These are phyloP conservation scores for Pseudanteris insignis DNA, from an alignment of 2,888 invertebrate species.

Conservation along the genomic window DNA sequence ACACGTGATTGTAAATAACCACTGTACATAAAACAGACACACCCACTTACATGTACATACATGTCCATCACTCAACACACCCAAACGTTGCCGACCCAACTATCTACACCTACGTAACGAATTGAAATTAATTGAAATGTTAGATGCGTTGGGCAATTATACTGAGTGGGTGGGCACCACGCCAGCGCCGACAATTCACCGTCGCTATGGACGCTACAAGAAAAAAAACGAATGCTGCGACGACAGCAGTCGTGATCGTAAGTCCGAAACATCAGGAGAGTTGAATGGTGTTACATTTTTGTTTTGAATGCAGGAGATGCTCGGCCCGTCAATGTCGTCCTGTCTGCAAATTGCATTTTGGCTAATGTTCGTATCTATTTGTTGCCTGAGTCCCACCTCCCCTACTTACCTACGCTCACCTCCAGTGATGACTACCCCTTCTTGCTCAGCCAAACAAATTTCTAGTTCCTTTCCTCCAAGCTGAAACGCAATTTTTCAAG, in stretches of 20 bases:
- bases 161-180: constrained; percentile 61
- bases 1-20: neutral
- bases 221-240: constrained; percentile 67
- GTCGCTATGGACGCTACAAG: constrained; percentile 64
- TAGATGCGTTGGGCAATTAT: constrained; percentile 60
- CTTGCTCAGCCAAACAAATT: neutral
- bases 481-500: too few relatives aligned
- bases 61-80: constrained; percentile 1
- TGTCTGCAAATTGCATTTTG: constrained; percentile 61
- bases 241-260: constrained; percentile 65
- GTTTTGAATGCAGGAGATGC: constrained; percentile 61
- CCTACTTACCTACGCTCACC: too few relatives aligned
- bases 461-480: too few relatives aligned
- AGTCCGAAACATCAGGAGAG: constrained; percentile 55
- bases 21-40: neutral
- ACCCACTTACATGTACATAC: neutral
- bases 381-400: constrained; percentile 23
- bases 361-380: constrained; percentile 24
- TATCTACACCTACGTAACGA: constrained; percentile 18
- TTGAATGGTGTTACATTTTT: constrained; percentile 32
- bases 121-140: constrained; percentile 32
- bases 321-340: constrained; percentile 64
- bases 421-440: neutral
- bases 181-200: constrained; percentile 54
- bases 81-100: neutral